Conservation (phyloP, 2,797 vertebrate species). For the Gallirallus australis region DNA sequence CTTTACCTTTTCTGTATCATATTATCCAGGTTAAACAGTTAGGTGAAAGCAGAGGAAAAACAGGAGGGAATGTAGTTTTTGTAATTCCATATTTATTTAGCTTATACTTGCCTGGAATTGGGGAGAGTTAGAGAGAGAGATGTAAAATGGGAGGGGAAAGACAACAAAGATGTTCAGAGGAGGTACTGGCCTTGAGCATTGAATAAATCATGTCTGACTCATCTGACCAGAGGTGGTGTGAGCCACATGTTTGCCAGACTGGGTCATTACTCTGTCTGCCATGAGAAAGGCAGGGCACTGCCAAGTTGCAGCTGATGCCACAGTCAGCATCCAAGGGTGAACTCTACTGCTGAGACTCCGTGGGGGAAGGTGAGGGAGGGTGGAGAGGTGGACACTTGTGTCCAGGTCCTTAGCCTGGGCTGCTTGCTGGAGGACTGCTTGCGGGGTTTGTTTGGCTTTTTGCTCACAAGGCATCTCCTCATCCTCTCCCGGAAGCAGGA, state of each 20-base stretch:
- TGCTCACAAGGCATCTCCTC: neutral
- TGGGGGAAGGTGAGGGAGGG: no score
- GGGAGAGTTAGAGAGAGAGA: neutral
- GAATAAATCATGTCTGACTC: constrained; percentile 23
- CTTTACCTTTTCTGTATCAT: neutral
- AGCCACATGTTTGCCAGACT: neutral
- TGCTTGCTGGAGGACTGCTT: neutral
- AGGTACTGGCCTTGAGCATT: constrained; percentile 5
- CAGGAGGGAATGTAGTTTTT: neutral
- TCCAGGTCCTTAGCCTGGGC: neutral
- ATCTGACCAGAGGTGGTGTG: neutral
- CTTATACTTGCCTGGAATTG: neutral
- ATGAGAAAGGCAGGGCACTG: neutral
- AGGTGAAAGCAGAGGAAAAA: neutral
- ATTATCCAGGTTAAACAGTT: neutral
- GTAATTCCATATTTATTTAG: neutral
- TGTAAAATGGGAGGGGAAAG: neutral
- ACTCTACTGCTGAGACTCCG: neutral
- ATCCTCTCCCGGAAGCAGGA: neutral
- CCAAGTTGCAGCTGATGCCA: neutral
- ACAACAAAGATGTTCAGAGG: neutral
- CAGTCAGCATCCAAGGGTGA: neutral
- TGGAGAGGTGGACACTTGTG: neutral
- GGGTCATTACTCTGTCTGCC: neutral
- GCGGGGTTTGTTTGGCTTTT: neutral